A percentile compares a stretch with the other conserved stretches of the same genome.
phyloP scores from a whole-genome alignment of 2,797 vertebrate genomes.

The Anguilla pacifica region DNA sequence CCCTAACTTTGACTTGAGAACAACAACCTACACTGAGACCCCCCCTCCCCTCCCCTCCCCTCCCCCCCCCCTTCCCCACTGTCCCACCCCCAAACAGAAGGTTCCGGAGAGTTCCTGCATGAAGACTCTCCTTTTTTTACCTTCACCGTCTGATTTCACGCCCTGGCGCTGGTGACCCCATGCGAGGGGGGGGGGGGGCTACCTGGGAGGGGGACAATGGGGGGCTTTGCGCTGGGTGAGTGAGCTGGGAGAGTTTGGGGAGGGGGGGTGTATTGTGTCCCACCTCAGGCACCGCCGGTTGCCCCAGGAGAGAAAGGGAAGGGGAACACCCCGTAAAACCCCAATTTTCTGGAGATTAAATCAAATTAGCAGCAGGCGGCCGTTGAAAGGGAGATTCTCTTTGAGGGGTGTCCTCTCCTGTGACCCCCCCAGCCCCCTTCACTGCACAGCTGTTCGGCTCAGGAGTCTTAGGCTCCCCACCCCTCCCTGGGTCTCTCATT shows the following conservation, averaged over 20 bases:
- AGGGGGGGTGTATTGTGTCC: slow-evolving; percentile 55
- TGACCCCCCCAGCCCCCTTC: slow-evolving; percentile 40
- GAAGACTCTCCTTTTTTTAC: slow-evolving; percentile 67
- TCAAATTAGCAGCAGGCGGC: slow-evolving; percentile 69
- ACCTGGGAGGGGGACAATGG: slow-evolving; percentile 67
- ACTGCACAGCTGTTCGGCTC: slow-evolving; percentile 63
- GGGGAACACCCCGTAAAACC: slow-evolving; percentile 47
- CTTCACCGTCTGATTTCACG: slow-evolving; percentile 68
- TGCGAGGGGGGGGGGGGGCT: slow-evolving; percentile 51
- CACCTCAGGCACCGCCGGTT: slow-evolving; percentile 49
- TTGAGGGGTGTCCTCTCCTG: slow-evolving; percentile 47
- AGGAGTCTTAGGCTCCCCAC: slow-evolving; percentile 51
- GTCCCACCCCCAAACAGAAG: slow-evolving; percentile 54
- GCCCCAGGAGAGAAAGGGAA: slow-evolving; percentile 44
- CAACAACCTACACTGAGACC: slow-evolving; percentile 37
- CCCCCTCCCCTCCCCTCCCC: slow-evolving; percentile 35
- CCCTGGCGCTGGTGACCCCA: slow-evolving; percentile 48
- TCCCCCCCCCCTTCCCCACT: slow-evolving; percentile 37
- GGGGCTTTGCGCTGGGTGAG: slow-evolving; percentile 46
- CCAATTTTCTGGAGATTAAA: slow-evolving; percentile 70
- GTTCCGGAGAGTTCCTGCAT: slow-evolving; percentile 61
- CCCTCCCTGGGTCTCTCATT: slow-evolving; percentile 50
- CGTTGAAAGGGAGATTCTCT: slow-evolving; percentile 57
- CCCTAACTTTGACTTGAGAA: slow-evolving; percentile 5
- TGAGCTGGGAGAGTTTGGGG: slow-evolving; percentile 46